Evolutionary conservation across 1,140 invertebrate species (phyloP).

Genomic region (Heliconius himera): DNA sequence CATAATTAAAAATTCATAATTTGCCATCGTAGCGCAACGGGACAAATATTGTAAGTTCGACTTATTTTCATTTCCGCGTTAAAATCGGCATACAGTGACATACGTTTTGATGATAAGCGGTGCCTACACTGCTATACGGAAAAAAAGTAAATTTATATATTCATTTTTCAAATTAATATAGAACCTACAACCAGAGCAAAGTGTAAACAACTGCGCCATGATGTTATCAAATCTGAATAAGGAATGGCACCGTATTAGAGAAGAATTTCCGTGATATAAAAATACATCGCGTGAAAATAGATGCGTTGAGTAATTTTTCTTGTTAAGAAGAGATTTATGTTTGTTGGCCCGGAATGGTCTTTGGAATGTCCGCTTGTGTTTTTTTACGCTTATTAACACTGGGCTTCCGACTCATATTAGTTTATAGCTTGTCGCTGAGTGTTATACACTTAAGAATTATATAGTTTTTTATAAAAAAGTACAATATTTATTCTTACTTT

Average conservation of each 20-base stretch:
- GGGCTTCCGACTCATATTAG: constrained; percentile 4
- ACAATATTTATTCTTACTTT: neutral
- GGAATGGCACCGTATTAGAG: neutral
- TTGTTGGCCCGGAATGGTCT: constrained; percentile 8
- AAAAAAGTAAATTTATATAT: too few relatives aligned
- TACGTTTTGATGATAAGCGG: too few relatives aligned
- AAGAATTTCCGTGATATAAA: constrained; percentile 25
- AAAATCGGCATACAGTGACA: too few relatives aligned
- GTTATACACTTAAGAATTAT: neutral
- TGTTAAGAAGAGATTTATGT: constrained; percentile 29
- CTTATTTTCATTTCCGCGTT: too few relatives aligned
- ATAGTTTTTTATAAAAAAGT: neutral
- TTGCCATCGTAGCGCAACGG: too few relatives aligned
- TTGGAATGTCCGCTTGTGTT: constrained; percentile 18
- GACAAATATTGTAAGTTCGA: too few relatives aligned
- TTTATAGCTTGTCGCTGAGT: neutral
- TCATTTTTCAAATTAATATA: too few relatives aligned
- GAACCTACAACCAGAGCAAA: too few relatives aligned
- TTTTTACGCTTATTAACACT: constrained; percentile 15
- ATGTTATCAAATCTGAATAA: constrained; percentile 9
- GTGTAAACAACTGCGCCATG: neutral
- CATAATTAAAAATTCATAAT: too few relatives aligned
- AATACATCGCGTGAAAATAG: constrained; percentile 28
- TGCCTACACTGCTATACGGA: too few relatives aligned
- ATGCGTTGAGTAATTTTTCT: constrained; percentile 32